Percentiles rank a stretch among this genome's conserved stretches.
Conservation (phyloP, 2,113 vertebrate species). For the Xiphophorus maculatus region DNA sequence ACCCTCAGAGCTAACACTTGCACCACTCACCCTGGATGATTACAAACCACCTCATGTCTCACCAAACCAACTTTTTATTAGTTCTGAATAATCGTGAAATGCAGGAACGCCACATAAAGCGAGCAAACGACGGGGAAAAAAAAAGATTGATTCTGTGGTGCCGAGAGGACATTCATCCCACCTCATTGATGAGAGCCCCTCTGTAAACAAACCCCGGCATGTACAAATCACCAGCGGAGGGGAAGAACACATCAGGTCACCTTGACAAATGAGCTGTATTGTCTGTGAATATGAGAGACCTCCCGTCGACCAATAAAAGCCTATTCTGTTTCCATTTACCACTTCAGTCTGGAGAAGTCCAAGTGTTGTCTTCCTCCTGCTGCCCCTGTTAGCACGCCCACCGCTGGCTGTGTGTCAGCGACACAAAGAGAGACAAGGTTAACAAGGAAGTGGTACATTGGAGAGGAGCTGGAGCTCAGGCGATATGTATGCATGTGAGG, state of each 20-base stretch:
- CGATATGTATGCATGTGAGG: constrained; percentile 36
- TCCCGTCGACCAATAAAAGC: constrained; percentile 51
- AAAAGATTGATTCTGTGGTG: constrained; percentile 18
- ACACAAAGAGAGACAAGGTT: constrained; percentile 61
- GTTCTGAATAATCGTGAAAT: neutral
- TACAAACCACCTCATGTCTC: neutral
- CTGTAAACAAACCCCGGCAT: constrained; percentile 62
- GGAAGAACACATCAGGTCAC: constrained; percentile 65
- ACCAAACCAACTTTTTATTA: constrained; percentile 8
- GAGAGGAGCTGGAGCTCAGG: constrained; percentile 26
- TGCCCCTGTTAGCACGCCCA: constrained; percentile 59
- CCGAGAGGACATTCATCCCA: neutral
- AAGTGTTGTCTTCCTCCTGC: constrained; percentile 47
- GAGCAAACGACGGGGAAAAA: neutral
- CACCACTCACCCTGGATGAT: constrained; percentile 6
- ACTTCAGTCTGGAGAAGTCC: constrained; percentile 44
- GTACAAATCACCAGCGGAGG: constrained; percentile 45
- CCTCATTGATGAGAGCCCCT: constrained; percentile 10
- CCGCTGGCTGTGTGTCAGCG: constrained; percentile 68
- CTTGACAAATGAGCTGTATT: constrained; percentile 77
- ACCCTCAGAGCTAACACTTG: constrained; percentile 37
- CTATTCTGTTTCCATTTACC: constrained; percentile 39
- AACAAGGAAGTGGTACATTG: constrained; percentile 37
- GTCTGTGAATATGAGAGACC: constrained; percentile 56
- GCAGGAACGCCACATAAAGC: constrained; percentile 7